phyloP scores from a whole-genome alignment of 2,888 invertebrate species.

The Drosophila peninsularis region DNA sequence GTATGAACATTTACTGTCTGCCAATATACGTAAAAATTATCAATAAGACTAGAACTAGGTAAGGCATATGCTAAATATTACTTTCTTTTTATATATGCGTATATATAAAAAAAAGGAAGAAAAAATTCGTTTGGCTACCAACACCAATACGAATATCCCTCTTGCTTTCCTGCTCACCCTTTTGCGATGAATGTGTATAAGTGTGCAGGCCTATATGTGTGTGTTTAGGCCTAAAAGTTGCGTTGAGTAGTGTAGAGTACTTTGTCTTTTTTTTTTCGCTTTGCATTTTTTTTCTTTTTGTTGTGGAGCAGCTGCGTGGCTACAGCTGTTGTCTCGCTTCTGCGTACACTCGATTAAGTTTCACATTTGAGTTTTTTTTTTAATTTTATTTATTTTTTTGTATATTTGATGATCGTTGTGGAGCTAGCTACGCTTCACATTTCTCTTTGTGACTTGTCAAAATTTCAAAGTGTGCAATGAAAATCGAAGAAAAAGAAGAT shows the following conservation, averaged over 20 bases:
- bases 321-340: slow-evolving; percentile 73
- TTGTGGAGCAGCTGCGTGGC: slow-evolving; percentile 68
- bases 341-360: slow-evolving; percentile 47
- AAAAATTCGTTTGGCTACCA: slow-evolving; percentile 13
- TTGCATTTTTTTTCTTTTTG: slow-evolving; percentile 44
- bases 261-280: slow-evolving; percentile 50
- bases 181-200: slow-evolving; percentile 14
- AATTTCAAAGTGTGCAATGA: slow-evolving; percentile 69
- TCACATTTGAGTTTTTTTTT: slow-evolving; percentile 32
- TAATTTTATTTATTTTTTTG: slow-evolving; percentile 16
- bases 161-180: slow-evolving; percentile 21
- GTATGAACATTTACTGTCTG: slow-evolving; percentile 30
- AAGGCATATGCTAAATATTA: slow-evolving; percentile 18
- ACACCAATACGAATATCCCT: slow-evolving; percentile 19
- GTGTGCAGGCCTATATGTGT: slow-evolving; percentile 7
- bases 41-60: slow-evolving; percentile 25
- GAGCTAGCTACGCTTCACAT: slow-evolving; percentile 42
- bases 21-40: slow-evolving; percentile 13
- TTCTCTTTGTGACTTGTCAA: slow-evolving; percentile 53
- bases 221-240: slow-evolving; percentile 38
- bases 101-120: neutral
- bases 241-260: slow-evolving; percentile 50
- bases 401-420: slow-evolving; percentile 20
- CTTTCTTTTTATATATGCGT: slow-evolving; percentile 6
- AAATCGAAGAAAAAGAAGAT: slow-evolving; percentile 57